Evolutionary conservation across 2,113 vertebrate species (phyloP).

Genomic region (Tupaia chinensis): DNA sequence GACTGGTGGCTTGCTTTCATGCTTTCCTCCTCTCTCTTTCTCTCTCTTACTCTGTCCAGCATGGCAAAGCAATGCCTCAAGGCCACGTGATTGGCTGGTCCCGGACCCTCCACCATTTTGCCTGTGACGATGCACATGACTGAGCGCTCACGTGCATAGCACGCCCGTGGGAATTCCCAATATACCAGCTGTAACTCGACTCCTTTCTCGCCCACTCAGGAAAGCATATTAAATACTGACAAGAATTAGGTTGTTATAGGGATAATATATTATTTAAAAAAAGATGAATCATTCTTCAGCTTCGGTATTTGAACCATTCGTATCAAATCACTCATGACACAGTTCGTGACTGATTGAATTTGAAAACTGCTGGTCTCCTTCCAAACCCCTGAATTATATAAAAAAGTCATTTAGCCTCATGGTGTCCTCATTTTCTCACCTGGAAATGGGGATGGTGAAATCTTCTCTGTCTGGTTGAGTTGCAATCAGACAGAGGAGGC

Average conservation of each 20-base stretch:
- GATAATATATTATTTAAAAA: conserved; percentile 59
- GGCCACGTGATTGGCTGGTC: not conserved
- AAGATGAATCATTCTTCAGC: conserved; percentile 58
- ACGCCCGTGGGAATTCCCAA: not conserved
- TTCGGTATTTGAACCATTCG: conserved; percentile 25
- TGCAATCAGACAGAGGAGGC: not conserved
- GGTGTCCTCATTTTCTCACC: conserved; percentile 56
- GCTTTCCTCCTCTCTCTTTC: too few species aligned
- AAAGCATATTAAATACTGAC: not conserved
- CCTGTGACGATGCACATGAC: not conserved
- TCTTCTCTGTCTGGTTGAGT: not conserved
- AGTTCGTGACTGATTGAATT: conserved; percentile 48
- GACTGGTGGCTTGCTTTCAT: too few species aligned
- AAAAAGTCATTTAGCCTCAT: conserved; percentile 12
- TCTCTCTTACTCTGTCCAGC: too few species aligned
- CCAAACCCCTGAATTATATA: conserved; percentile 21
- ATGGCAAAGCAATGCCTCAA: too few species aligned
- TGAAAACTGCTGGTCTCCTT: conserved; percentile 41
- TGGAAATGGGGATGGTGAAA: not conserved
- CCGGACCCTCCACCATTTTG: not conserved
- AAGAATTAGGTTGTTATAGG: conserved; percentile 56
- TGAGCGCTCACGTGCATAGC: not conserved
- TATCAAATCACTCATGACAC: conserved; percentile 48
- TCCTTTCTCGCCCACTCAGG: not conserved
- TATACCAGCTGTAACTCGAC: not conserved